Base-by-base conservation (phyloP, 30 jellyfish, hydroid and myxozoan genomes). In the Pelagia noctiluca region DNA sequence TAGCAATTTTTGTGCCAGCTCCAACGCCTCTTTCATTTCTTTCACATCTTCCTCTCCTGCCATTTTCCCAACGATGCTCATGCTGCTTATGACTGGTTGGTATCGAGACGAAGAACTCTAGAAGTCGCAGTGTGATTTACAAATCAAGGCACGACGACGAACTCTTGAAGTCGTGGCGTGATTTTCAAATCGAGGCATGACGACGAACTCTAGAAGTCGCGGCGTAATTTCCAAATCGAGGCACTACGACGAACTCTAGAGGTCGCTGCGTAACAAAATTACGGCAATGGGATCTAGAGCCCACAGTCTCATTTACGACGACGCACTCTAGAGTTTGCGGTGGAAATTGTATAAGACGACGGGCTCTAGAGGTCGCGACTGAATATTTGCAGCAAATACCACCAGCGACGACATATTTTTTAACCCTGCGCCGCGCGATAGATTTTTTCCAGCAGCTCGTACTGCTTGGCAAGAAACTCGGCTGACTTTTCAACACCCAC, bases 281-380 rank as follows among this genome's bases (percentile, higher is more conserved):
- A n/a, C n/a, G n/a, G n/a, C n/a, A n/a, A n/a, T n/a, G n/a, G n/a
- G n/a, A 60, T 3, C 73, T 60, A 60, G 73, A 60, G 28, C 1
- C 34, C 37, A 37, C 34, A n/a, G 73, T 60, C 42, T 34, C 28
- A 60, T 60, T 60, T 60, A 60, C 73, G 34, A 60, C n/a, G n/a
- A n/a, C n/a, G n/a, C n/a, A n/a, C n/a, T n/a, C n/a, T n/a, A n/a
- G n/a, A n/a, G n/a, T n/a, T n/a, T n/a, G n/a, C n/a, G n/a, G n/a
- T n/a, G n/a, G n/a, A n/a, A n/a, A n/a, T n/a, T n/a, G n/a, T n/a
- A 18, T 2, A 49, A 22, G 64, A 49, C 64, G 64, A 49, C 64
- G 64, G 64, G 64, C 64, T 49, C 64, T 49, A 49, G 64, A 49
- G 64, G 64, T 49, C 64, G 64, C 64, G 64, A 26, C 64, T 2